These are phyloP conservation scores for Pogonocichla stellata DNA, from an alignment of 2,113 vertebrate genomes.

Conservation along the genomic window DNA sequence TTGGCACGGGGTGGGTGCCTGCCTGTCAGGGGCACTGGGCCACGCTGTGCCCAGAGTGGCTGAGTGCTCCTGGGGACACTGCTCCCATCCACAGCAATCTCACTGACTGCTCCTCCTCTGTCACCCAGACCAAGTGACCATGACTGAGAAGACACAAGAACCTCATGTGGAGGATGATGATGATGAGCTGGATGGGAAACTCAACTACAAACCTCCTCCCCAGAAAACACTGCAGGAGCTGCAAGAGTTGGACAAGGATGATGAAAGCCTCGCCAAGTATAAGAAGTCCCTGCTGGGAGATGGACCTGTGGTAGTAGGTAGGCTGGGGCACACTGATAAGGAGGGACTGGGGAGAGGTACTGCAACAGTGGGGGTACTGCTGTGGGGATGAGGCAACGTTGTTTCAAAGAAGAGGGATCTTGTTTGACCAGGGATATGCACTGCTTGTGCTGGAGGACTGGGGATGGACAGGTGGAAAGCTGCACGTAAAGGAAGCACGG, in stretches of 20 bases:
- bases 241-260: constrained; percentile 82
- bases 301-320: constrained; percentile 78
- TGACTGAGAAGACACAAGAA: constrained; percentile 78
- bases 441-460: not conserved
- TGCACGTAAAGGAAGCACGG: not conserved
- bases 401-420: not conserved
- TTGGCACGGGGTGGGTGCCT: not conserved
- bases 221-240: constrained; percentile 82
- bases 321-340: not conserved
- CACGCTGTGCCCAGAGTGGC: not conserved
- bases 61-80: not conserved
- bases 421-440: not conserved
- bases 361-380: too few relatives aligned
- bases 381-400: not conserved
- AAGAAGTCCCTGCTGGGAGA: constrained; percentile 82
- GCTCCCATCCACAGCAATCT: not conserved
- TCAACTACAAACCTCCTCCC: constrained; percentile 83
- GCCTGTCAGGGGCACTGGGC: not conserved
- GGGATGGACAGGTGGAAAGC: not conserved
- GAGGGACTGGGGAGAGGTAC: not conserved
- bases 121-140: constrained; percentile 41
- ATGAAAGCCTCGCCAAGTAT: constrained; percentile 81
- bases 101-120: not conserved
- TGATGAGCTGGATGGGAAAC: constrained; percentile 76
- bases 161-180: constrained; percentile 75